Evolutionary conservation across 2,888 invertebrate species (phyloP).

Genomic region (Phalera bucephala): DNA sequence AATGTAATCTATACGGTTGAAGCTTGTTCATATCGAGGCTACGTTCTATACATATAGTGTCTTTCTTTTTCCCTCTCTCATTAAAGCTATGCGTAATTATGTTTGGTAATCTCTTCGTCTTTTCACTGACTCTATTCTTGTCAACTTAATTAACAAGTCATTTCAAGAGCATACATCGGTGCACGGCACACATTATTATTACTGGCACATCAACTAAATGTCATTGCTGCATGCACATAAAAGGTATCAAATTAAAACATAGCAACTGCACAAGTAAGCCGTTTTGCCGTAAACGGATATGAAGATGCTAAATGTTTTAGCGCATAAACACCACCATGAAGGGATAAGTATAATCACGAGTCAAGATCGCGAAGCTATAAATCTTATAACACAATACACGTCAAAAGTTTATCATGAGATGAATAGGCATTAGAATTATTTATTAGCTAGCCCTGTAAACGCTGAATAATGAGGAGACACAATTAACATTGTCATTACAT

Average conservation of each 20-base stretch:
- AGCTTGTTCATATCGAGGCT: too few relatives aligned
- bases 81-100: too few relatives aligned
- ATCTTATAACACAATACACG: slow-evolving; percentile 17
- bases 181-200: too few relatives aligned
- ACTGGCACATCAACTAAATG: too few relatives aligned
- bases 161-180: too few relatives aligned
- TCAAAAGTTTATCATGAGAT: slow-evolving; percentile 12
- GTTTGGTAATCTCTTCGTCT: too few relatives aligned
- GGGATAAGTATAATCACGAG: slow-evolving; percentile 5
- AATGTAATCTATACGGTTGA: too few relatives aligned
- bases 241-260: background rate
- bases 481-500: background rate
- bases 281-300: background rate
- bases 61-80: too few relatives aligned
- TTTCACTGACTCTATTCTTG: too few relatives aligned
- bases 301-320: background rate
- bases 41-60: too few relatives aligned
- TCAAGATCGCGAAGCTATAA: slow-evolving; percentile 12
- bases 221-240: too few relatives aligned
- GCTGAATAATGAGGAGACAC: slow-evolving; percentile 6
- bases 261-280: background rate
- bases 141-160: too few relatives aligned
- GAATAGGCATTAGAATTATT: slow-evolving; percentile 11
- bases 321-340: background rate
- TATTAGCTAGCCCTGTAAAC: slow-evolving; percentile 7